Conservation (phyloP, 2,888 invertebrate genomes). For the Dynastes grantii region DNA sequence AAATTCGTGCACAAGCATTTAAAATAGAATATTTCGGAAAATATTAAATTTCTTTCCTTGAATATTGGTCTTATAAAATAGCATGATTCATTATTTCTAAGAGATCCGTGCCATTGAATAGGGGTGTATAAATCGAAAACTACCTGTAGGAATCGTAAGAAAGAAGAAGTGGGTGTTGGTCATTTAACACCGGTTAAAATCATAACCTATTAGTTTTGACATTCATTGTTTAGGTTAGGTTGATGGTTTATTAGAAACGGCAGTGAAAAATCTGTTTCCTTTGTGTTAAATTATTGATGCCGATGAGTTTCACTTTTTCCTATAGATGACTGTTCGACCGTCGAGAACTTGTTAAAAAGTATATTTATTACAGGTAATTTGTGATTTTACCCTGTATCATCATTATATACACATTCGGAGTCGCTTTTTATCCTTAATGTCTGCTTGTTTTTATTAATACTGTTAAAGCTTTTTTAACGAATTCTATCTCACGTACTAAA, state of each 20-base stretch:
- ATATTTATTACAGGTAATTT: constrained; percentile 50
- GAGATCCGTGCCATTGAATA: background rate
- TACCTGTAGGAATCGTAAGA: constrained; percentile 46
- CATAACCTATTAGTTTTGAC: constrained; percentile 53
- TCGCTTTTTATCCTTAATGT: too few species aligned
- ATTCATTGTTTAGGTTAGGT: constrained; percentile 51
- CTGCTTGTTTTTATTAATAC: too few species aligned
- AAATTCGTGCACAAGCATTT: background rate
- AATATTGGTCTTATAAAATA: constrained; percentile 6
- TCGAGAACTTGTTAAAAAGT: constrained; percentile 49
- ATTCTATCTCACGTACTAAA: too few species aligned
- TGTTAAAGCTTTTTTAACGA: too few species aligned
- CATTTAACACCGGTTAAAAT: constrained; percentile 51
- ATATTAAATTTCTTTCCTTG: too few species aligned
- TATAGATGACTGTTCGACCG: constrained; percentile 28
- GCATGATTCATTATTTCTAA: constrained; percentile 6
- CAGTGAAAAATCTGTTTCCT: constrained; percentile 50
- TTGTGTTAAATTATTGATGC: constrained; percentile 53
- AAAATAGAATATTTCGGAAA: too few species aligned
- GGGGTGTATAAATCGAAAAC: constrained; percentile 44
- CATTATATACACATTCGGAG: background rate
- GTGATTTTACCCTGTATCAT: constrained; percentile 44
- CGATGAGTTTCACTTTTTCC: constrained; percentile 51
- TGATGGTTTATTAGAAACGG: constrained; percentile 52
- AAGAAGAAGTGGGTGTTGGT: constrained; percentile 46